phyloP scores from a whole-genome alignment of 2,797 vertebrate species.

The Phrynocephalus vlangalii region DNA sequence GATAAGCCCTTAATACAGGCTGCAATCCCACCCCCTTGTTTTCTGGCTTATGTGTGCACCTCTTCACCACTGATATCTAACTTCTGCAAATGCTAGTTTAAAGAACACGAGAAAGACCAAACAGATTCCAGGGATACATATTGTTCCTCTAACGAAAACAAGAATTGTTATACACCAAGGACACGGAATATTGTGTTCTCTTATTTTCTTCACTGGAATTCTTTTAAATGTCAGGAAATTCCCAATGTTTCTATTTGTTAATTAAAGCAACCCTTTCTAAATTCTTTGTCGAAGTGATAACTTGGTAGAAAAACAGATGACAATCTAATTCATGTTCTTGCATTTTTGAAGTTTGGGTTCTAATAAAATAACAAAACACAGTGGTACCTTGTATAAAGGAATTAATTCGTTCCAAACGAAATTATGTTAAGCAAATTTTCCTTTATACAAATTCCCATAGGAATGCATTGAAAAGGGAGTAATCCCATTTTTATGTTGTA shows the following conservation, averaged over 20 bases:
- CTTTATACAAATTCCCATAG: too few species aligned
- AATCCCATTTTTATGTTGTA: too few species aligned
- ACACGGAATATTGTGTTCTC: background rate
- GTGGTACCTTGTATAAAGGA: too few species aligned
- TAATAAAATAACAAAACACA: conserved; percentile 17
- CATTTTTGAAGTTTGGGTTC: conserved; percentile 23
- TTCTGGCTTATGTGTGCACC: too few species aligned
- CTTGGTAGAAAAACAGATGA: conserved; percentile 20
- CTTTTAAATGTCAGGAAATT: background rate
- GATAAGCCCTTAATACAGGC: too few species aligned
- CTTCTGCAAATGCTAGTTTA: background rate
- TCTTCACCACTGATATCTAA: conserved; percentile 9
- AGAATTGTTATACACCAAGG: background rate
- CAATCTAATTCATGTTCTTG: conserved; percentile 18
- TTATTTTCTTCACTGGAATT: background rate
- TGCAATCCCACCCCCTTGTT: too few species aligned
- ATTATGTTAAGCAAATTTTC: too few species aligned
- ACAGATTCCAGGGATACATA: background rate
- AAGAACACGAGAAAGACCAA: conserved; percentile 7
- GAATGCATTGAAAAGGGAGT: too few species aligned
- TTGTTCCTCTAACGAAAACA: background rate
- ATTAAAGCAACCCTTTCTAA: conserved; percentile 34
- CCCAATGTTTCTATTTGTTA: background rate
- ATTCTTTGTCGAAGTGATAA: conserved; percentile 37
- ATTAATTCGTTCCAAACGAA: too few species aligned